phyloP scores from a whole-genome alignment of 2,113 vertebrate genomes.

The Neomonachus schauinslandi region DNA sequence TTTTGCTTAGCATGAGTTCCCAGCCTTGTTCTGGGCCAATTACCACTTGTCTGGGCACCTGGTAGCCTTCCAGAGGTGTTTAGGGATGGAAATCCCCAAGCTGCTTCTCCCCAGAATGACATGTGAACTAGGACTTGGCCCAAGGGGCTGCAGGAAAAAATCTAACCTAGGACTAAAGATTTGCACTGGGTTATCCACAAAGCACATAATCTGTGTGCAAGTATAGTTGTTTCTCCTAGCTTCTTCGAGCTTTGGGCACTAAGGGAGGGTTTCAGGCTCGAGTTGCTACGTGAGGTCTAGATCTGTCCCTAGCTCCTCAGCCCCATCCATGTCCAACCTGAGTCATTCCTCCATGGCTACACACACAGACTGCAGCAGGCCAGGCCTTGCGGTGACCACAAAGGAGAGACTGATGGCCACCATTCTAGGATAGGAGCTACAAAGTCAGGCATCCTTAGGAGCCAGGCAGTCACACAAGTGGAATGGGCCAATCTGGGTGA shows the following conservation, averaged over 20 bases:
- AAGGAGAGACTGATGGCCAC: neutral
- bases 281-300: neutral
- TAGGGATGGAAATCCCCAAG: neutral
- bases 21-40: conserved; percentile 33
- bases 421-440: neutral
- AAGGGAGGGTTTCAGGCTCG: neutral
- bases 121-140: neutral
- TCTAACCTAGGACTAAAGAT: neutral
- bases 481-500: neutral
- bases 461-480: neutral
- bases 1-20: conserved; percentile 56
- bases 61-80: conserved; percentile 35
- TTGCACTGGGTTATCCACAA: neutral
- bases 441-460: neutral
- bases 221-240: neutral
- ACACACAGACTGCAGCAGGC: neutral
- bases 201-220: neutral
- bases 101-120: neutral
- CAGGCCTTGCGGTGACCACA: neutral
- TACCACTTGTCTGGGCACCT: conserved; percentile 39
- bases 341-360: neutral
- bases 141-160: neutral
- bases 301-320: neutral
- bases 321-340: neutral
- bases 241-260: neutral